Percentiles rank a stretch among this genome's conserved stretches.
Conservation (phyloP, 2,888 invertebrate species). For the Lasioglossum villosulum region DNA sequence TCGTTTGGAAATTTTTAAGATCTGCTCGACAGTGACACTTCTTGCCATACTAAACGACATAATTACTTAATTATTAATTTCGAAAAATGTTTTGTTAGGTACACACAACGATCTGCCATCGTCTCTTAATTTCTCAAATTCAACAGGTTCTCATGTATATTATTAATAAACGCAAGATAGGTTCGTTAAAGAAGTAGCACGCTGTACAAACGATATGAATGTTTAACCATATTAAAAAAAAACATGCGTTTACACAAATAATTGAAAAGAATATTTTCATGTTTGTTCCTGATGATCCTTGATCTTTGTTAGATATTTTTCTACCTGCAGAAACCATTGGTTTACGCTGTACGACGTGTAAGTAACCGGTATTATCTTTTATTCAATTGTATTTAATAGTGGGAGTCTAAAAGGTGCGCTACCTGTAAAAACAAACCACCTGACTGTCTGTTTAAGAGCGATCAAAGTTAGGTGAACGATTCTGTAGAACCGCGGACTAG, state of each 20-base stretch:
- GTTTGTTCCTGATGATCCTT: too few relatives aligned
- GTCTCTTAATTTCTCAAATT: neutral
- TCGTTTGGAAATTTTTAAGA: neutral
- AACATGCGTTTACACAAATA: neutral
- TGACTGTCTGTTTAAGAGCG: neutral
- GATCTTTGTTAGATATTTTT: neutral
- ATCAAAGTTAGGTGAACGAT: neutral
- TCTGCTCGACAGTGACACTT: neutral
- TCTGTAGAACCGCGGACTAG: neutral
- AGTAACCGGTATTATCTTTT: neutral
- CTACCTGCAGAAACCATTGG: neutral
- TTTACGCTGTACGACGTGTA: neutral
- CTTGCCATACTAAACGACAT: neutral
- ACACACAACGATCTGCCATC: neutral
- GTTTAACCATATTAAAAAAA: neutral
- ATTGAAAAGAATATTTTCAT: neutral
- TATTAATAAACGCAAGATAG: constrained; percentile 2
- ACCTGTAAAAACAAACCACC: neutral
- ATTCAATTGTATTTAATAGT: neutral
- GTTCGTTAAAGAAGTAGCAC: constrained; percentile 4
- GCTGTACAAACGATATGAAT: constrained; percentile 14
- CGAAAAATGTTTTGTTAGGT: neutral
- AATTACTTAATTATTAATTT: neutral
- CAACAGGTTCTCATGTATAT: neutral
- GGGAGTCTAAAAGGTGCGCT: neutral